Conservation (phyloP, 2,888 invertebrate species). For the Caenorhabditis sp. region DNA sequence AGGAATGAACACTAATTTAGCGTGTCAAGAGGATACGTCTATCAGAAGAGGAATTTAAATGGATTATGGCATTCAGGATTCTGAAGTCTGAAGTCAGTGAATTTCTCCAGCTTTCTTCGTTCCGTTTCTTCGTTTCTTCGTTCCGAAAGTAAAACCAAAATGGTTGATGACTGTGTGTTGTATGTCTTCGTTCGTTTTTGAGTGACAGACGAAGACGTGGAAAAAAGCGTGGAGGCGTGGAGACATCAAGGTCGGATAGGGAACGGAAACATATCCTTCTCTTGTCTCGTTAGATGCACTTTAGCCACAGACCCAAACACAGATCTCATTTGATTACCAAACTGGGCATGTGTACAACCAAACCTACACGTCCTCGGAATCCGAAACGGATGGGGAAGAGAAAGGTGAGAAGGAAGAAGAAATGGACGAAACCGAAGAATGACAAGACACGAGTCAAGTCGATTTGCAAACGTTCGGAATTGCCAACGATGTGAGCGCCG, state of each 20-base stretch:
- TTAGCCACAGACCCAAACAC: conserved; percentile 34
- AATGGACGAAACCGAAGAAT: conserved; percentile 28
- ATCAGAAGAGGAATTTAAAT: too few species aligned
- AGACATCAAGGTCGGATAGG: conserved; percentile 44
- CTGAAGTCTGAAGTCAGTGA: not conserved
- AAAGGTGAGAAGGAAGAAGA: conserved; percentile 1
- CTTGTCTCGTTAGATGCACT: conserved; percentile 56
- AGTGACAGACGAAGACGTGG: conserved; percentile 39
- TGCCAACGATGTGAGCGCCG: conserved; percentile 29
- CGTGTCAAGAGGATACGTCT: conserved; percentile 14
- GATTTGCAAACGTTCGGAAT: conserved; percentile 57
- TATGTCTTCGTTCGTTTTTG: conserved; percentile 32
- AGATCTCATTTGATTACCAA: conserved; percentile 65
- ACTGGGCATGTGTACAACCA: conserved; percentile 56
- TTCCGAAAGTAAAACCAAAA: conserved; percentile 26
- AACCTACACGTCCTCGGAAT: conserved; percentile 50
- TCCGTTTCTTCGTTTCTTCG: too few species aligned
- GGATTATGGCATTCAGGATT: not conserved
- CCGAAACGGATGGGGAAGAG: conserved; percentile 36
- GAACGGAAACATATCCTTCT: conserved; percentile 45
- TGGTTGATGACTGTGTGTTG: conserved; percentile 10
- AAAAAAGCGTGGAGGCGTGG: conserved; percentile 19
- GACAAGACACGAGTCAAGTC: conserved; percentile 21
- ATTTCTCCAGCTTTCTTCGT: conserved; percentile 1
- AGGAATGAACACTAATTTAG: conserved; percentile 42